Evolutionary conservation across 2,113 vertebrate species (phyloP), one percentile per base, ranked within the genome.

Genomic region (Nothobranchius furzeri): DNA sequence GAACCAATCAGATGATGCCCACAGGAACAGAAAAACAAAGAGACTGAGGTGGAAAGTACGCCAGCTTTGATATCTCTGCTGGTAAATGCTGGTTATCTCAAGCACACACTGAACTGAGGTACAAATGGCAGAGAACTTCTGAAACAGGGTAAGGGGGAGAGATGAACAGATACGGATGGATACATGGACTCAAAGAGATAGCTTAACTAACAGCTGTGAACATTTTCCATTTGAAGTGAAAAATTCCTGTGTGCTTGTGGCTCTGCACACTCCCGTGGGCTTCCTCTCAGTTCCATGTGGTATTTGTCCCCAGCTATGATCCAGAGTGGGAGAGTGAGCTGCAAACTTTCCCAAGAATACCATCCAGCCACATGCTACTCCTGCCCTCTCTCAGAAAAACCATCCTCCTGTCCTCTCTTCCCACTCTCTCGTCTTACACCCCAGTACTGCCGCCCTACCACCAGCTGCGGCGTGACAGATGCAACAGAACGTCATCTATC

Each of bases 291-390:
- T 84, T 88, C 88, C 75, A 85, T 93, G 93, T 89, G 93, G 90
- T 93, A 92, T 93, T 92, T 92, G 86, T 93, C 90, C 91, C 90
- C 89, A 92, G 87, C 87, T 92, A 90, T 90, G 90, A 88, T 90
- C 79, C 89, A 91, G 86, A 92, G 83, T 79, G 82, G 73, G 79
- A 84, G 84, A 68, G 76, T 2, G 80, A 92, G 88, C 89, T 91
- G 91, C 91, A 93, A 92, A 93, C 91, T 93, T 93, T 93, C 93
- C 91, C 92, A 93, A 90, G 91, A 90, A 91, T 91, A 88, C 86
- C 87, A 90, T 88, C 75, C 82, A 89, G 90, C 91, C 91, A 82
- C 91, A 90, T 82, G 71, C 76, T 85, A 58, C 81, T 82, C 81
- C 76, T 67, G 20, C 71, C 72, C 85, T 86, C 75, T 84, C 69